These are phyloP conservation scores for Crocallis elinguaria DNA, from an alignment of 2,888 invertebrate species.

Conservation along the genomic window DNA sequence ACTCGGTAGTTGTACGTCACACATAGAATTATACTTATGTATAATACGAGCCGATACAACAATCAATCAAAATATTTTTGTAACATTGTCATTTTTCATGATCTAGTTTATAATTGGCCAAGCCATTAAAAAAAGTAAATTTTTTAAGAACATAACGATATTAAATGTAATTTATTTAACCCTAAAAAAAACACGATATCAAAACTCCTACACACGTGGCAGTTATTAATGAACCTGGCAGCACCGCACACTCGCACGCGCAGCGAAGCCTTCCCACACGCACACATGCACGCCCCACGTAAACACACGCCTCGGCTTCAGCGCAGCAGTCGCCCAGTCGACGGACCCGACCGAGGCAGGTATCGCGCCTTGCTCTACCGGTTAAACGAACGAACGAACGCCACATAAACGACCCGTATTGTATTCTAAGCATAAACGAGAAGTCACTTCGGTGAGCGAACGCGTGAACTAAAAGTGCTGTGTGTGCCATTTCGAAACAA, in stretches of 20 bases:
- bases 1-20: no score
- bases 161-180: background rate
- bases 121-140: no score
- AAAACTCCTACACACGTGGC: slow-evolving; percentile 3
- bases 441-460: slow-evolving; percentile 19
- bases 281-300: slow-evolving; percentile 53
- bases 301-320: slow-evolving; percentile 55
- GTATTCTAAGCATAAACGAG: slow-evolving; percentile 41
- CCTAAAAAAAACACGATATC: background rate
- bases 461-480: slow-evolving; percentile 38
- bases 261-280: slow-evolving; percentile 61
- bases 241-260: slow-evolving; percentile 58
- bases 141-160: no score
- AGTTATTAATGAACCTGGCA: slow-evolving; percentile 40
- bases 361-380: slow-evolving; percentile 63
- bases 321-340: slow-evolving; percentile 56
- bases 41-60: no score
- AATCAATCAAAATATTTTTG: no score
- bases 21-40: no score
- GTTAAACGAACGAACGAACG: slow-evolving; percentile 78
- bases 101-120: no score
- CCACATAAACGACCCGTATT: slow-evolving; percentile 57
- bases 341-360: slow-evolving; percentile 66
- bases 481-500: slow-evolving; percentile 43
- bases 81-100: no score